Conservation (phyloP, 2,797 vertebrate species). For the Gallirallus australis region DNA sequence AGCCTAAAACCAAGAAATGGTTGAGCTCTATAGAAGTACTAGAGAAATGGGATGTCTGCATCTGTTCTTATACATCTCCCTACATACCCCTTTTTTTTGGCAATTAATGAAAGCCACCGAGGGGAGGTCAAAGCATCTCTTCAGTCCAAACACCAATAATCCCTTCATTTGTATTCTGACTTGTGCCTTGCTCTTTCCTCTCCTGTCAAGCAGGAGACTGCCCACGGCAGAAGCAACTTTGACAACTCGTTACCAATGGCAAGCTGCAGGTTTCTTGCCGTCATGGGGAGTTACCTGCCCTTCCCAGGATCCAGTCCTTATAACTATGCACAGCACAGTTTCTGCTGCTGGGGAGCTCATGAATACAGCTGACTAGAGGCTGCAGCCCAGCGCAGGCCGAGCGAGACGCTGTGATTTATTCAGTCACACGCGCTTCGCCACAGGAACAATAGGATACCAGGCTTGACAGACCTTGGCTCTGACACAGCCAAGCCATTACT, state of each 20-base stretch:
- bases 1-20: background rate
- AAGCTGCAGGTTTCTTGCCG: background rate
- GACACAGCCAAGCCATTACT: background rate
- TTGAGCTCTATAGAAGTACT: background rate
- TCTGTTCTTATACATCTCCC: background rate
- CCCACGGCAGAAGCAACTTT: background rate
- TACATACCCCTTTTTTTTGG: background rate
- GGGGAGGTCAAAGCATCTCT: background rate
- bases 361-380: background rate
- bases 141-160: background rate
- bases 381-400: background rate
- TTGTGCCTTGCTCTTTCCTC: background rate
- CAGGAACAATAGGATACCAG: background rate
- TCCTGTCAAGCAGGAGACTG: background rate
- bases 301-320: background rate
- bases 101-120: background rate
- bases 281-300: background rate
- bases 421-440: rapidly evolving
- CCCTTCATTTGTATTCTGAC: background rate
- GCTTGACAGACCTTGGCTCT: background rate
- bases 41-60: rapidly evolving
- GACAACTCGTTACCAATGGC: rapidly evolving
- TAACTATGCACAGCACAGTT: background rate
- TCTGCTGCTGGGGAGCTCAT: background rate
- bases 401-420: background rate